Evolutionary conservation across 2,797 vertebrate species (phyloP), one percentile per base, ranked within the genome.

Genomic region (Octomys mimax): DNA sequence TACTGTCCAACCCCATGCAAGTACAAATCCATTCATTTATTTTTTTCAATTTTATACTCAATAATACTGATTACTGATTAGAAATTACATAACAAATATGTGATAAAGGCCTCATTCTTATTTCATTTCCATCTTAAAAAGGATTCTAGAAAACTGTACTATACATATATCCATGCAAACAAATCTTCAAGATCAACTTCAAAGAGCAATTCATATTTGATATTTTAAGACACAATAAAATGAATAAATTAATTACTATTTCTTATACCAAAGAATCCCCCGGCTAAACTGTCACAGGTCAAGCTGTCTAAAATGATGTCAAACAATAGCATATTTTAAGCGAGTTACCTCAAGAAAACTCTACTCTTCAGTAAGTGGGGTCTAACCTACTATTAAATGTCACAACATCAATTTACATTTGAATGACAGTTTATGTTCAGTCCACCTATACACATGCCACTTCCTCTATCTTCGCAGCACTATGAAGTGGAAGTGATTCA

Each of bases 41-140:
- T 11, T 61, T 39, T 93, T 49, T 46, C 5, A 71, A 14, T 49
- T 2, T 46, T 68, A 68, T 66, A 28, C 18, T 95, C 36, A 91
- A 68, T 64, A 49, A 94, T 87, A 61, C 36, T 39, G 14, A 57
- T 52, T 78, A 62, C 4, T 21, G 86, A 36, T 6, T 33, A 31
- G 46, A 8, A 87, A 11, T 16, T 86, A 78, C 28, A 16, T 9
- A 9, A 18, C 31, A 80, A 8, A 24, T 46, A 57, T 46, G 12
- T 54, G 80, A 92, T 33, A 1, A 22, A 87, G 1, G 46, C 73
- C 33, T 36, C 24, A 31, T 87, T 92, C 28, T 93, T 75, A 36
- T 80, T 91, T 88, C 3, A 10, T 66, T 11, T 52, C n/a, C 10
- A 83, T 62, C 64, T 83, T 85, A 79, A 91, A 96, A 39, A 79